Conservation (phyloP, 2,113 vertebrate genomes). For the Corythornis vintsioides region DNA sequence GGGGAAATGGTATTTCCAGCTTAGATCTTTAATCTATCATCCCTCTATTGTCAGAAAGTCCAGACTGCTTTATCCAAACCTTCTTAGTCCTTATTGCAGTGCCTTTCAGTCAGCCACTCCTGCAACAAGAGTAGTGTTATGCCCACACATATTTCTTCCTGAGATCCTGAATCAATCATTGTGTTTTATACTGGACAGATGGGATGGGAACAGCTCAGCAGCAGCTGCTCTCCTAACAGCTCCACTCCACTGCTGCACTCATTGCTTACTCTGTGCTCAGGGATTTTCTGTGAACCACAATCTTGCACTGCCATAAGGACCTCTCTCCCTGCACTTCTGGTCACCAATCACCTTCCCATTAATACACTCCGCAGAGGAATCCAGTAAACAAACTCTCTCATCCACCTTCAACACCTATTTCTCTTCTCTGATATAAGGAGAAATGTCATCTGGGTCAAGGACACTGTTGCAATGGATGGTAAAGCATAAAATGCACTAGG, state of each 20-base stretch:
- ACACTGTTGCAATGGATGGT: not conserved
- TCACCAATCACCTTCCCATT: not conserved
- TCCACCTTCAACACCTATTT: not conserved
- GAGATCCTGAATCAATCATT: not conserved
- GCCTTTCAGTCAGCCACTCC: not conserved
- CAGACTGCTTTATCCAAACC: not conserved
- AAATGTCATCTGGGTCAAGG: not conserved
- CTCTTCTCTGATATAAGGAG: not conserved
- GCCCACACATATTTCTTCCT: not conserved
- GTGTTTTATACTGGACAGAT: not conserved
- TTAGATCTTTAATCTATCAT: not conserved
- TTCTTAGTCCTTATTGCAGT: not conserved
- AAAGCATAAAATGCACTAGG: not conserved
- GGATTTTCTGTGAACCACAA: not conserved
- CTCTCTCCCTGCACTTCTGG: not conserved
- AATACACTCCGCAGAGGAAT: not conserved
- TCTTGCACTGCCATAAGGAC: not conserved
- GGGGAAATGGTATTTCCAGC: not conserved
- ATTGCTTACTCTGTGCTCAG: not conserved
- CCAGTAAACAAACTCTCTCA: not conserved
- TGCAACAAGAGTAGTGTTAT: not conserved
- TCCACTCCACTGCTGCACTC: accelerated
- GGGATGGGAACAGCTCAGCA: not conserved
- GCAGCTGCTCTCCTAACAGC: not conserved
- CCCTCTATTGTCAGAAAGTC: not conserved